These are phyloP conservation scores for Gallinago media DNA, from an alignment of 2,113 vertebrate genomes.

Conservation along the genomic window DNA sequence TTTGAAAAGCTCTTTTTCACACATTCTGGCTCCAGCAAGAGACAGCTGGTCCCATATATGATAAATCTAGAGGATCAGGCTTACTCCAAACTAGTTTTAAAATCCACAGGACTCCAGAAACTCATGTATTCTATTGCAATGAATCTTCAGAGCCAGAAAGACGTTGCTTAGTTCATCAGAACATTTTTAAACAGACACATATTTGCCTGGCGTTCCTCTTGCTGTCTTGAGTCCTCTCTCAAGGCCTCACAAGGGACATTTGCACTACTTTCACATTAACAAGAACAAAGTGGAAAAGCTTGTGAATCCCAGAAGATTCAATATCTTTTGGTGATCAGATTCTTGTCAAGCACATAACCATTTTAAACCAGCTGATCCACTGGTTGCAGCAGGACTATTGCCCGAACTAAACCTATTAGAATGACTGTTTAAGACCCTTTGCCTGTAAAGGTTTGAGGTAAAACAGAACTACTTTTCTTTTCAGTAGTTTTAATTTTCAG, in stretches of 20 bases:
- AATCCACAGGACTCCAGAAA: neutral
- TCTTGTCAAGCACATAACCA: neutral
- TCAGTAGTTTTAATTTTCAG: neutral
- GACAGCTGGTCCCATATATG: neutral
- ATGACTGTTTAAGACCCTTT: neutral
- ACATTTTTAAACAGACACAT: neutral
- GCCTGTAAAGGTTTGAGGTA: neutral
- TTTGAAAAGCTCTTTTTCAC: neutral
- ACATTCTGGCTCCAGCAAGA: neutral
- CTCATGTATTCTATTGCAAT: neutral
- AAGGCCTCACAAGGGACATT: neutral
- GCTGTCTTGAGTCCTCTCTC: neutral
- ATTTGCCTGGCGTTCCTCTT: neutral
- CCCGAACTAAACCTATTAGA: neutral
- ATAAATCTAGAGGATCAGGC: neutral
- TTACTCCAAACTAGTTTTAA: neutral
- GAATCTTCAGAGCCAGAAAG: neutral
- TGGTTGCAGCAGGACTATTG: neutral
- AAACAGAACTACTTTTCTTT: neutral
- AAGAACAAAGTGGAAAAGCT: neutral
- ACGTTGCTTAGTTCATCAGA: neutral
- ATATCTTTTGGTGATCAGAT: neutral
- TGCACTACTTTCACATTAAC: neutral
- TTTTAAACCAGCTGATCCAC: neutral
- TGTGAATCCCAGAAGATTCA: neutral